Percentiles rank a stretch among this genome's conserved stretches.
These are phyloP conservation scores for Rhamphomyia laevipes DNA, from an alignment of 2,888 invertebrate genomes.

Conservation along the genomic window DNA sequence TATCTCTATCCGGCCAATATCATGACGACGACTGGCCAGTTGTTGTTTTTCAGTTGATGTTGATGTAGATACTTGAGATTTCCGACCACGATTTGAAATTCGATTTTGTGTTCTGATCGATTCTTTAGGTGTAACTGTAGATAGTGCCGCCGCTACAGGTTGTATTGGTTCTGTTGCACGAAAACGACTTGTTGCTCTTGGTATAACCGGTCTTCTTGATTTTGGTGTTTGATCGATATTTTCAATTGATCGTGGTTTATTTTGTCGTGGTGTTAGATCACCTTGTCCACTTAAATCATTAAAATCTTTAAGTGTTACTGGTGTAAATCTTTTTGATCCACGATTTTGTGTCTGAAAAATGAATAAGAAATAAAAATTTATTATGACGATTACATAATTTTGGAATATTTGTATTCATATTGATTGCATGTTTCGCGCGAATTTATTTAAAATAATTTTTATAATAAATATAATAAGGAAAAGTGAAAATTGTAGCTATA, in stretches of 20 bases:
- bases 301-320: neutral
- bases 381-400: no score
- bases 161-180: neutral
- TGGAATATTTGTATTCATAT: no score
- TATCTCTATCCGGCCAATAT: no score
- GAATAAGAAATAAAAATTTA: neutral
- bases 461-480: no score
- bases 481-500: no score
- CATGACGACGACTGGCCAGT: no score
- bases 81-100: neutral
- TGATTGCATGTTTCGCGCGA: no score
- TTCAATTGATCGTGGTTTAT: neutral
- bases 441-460: no score
- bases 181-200: slow-evolving; percentile 13
- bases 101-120: neutral
- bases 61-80: neutral
- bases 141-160: neutral
- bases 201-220: neutral
- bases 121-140: neutral
- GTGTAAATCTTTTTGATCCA: slow-evolving; percentile 16
- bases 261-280: slow-evolving; percentile 9
- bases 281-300: slow-evolving; percentile 2
- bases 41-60: no score
- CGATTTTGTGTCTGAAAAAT: slow-evolving; percentile 18
- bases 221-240: neutral